Evolutionary conservation across 2,797 vertebrate genomes (phyloP).

Genomic region (Epinephelus malabaricus): DNA sequence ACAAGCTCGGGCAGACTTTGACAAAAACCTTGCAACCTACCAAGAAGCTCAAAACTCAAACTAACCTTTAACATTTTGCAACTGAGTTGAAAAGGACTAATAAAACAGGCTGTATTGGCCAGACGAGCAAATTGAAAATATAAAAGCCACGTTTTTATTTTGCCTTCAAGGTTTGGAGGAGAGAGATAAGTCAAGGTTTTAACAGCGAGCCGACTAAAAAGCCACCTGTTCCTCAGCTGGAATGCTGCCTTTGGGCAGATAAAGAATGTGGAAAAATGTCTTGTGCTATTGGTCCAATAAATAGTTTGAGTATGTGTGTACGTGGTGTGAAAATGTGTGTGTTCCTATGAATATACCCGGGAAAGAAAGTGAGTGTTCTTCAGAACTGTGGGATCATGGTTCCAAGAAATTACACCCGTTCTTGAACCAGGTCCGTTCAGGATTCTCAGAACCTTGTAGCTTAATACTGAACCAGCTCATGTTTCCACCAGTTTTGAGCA

Average conservation of each 20-base stretch:
- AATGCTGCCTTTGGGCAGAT: not conserved
- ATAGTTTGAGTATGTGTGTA: not conserved
- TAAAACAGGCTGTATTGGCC: not conserved
- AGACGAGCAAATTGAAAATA: conserved; percentile 10
- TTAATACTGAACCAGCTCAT: too few relatives aligned
- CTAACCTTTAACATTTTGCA: not conserved
- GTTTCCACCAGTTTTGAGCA: too few relatives aligned
- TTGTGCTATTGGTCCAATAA: conserved; percentile 24
- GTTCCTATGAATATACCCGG: conserved; percentile 20
- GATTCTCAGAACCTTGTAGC: too few relatives aligned
- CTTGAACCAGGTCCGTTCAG: too few relatives aligned
- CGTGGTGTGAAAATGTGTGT: not conserved
- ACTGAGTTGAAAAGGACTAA: conserved; percentile 4
- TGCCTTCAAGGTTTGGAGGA: not conserved
- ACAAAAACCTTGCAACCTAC: not conserved
- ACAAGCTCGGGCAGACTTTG: not conserved
- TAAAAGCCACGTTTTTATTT: not conserved
- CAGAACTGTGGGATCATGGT: not conserved
- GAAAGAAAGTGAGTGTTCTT: not conserved
- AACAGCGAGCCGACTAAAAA: conserved; percentile 10
- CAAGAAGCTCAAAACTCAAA: not conserved
- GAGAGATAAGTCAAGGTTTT: conserved; percentile 16
- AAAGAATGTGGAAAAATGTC: conserved; percentile 45
- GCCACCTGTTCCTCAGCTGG: conserved; percentile 43
- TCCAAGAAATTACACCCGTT: not conserved